phyloP scores from a whole-genome alignment of 2,113 vertebrate species.

The Ptychochromis oligacanthus region DNA sequence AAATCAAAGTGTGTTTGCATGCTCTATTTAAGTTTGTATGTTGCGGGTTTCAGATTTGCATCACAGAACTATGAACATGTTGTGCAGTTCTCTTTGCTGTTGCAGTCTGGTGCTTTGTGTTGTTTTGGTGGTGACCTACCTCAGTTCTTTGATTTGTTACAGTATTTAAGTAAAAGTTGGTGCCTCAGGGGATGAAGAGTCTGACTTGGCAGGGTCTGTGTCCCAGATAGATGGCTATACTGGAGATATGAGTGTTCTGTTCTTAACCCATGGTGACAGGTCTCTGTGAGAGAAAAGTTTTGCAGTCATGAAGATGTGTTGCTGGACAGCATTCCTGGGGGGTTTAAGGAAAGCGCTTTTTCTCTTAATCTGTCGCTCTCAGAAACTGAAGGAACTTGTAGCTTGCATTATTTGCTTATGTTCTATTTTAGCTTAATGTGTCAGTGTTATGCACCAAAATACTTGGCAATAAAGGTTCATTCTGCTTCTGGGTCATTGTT shows the following conservation, averaged over 20 bases:
- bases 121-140: not conserved
- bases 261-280: not conserved
- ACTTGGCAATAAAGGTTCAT: not conserved
- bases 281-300: not conserved
- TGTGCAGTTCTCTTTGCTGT: not conserved
- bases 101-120: not conserved
- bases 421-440: not conserved
- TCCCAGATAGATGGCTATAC: not conserved
- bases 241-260: not conserved
- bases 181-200: not conserved
- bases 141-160: conserved; percentile 2
- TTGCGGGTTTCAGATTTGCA: no score
- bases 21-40: no score
- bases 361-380: no score
- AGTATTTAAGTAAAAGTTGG: not conserved
- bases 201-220: not conserved
- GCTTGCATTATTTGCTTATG: not conserved
- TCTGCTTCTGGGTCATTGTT: not conserved
- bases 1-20: not conserved
- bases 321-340: no score
- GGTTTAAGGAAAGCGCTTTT: no score
- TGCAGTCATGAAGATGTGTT: no score
- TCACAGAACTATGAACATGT: not conserved
- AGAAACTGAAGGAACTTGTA: no score
- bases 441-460: not conserved